phyloP scores from a whole-genome alignment of 2,113 vertebrate genomes.

The Solea senegalensis region DNA sequence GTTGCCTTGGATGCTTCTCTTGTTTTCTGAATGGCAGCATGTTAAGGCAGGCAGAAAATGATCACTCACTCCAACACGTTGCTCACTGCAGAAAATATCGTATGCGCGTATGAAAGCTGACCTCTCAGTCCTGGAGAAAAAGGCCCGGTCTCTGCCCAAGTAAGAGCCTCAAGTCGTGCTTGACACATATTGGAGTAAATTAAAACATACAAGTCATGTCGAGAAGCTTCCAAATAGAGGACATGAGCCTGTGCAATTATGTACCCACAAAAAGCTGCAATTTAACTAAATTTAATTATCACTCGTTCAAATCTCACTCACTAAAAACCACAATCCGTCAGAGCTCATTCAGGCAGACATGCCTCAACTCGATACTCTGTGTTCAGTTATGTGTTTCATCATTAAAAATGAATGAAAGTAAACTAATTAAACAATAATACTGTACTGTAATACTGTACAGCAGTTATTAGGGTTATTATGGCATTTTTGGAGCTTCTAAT shows the following conservation, averaged over 20 bases:
- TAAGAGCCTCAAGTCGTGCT: constrained; percentile 10
- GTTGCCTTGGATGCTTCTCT: constrained; percentile 70
- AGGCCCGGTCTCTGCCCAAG: background rate
- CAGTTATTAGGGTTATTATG: too few species aligned
- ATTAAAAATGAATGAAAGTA: too few species aligned
- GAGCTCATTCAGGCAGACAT: too few species aligned
- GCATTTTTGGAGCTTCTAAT: too few species aligned
- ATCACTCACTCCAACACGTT: constrained; percentile 60
- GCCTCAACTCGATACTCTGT: too few species aligned
- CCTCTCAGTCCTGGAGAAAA: constrained; percentile 14
- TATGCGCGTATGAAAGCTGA: constrained; percentile 4
- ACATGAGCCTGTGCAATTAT: background rate
- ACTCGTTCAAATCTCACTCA: too few species aligned
- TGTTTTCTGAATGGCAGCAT: constrained; percentile 73
- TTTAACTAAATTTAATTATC: too few species aligned
- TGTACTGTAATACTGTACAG: too few species aligned
- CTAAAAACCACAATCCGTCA: too few species aligned
- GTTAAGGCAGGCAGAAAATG: constrained; percentile 70
- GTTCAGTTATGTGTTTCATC: too few species aligned
- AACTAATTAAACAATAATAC: too few species aligned
- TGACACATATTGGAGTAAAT: background rate
- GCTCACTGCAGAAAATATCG: constrained; percentile 19
- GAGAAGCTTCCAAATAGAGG: background rate
- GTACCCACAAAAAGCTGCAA: too few species aligned
- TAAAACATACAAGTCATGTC: constrained; percentile 4